Conservation (phyloP, 2,113 vertebrate species). For the Xenotilapia longispinis region DNA sequence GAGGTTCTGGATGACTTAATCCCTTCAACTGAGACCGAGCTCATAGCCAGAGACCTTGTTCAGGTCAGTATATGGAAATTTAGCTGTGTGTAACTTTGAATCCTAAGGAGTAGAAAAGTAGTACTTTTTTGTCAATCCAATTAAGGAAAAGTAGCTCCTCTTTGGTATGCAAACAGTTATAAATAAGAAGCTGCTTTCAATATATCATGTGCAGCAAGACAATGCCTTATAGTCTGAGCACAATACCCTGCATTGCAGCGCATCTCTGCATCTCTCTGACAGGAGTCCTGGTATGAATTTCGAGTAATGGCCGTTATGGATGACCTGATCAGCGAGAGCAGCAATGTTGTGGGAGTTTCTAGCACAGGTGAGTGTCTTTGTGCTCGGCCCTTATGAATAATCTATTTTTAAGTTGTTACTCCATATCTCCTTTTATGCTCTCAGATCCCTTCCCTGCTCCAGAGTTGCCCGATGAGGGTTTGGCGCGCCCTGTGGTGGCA, state of each 20-base stretch:
- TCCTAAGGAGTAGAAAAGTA: not conserved
- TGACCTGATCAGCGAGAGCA: conserved; percentile 97
- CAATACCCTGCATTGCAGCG: not conserved
- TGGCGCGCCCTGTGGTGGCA: conserved; percentile 93
- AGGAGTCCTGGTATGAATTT: conserved; percentile 99
- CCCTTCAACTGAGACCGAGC: conserved; percentile 83
- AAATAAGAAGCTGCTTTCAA: not conserved
- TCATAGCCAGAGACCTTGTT: conserved; percentile 93
- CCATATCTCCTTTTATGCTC: not conserved
- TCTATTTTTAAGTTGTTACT: not conserved
- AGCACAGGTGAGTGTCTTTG: conserved; percentile 83
- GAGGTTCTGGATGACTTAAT: conserved; percentile 91
- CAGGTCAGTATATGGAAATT: conserved; percentile 75
- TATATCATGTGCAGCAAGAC: not conserved
- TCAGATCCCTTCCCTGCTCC: conserved; percentile 92
- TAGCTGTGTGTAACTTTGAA: not conserved
- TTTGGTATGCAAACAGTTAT: not conserved
- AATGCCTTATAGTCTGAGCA: not conserved
- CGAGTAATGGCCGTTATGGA: conserved; percentile 98
- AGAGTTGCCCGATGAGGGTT: conserved; percentile 89
- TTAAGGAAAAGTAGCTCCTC: not conserved
- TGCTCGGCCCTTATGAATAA: not conserved
- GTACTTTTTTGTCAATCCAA: not conserved
- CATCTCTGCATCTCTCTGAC: not conserved
- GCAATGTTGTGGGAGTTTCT: conserved; percentile 96